A percentile compares a stretch with the other conserved stretches of the same genome.
Conservation (phyloP, 2,888 invertebrate species). For the Andrena dorsata region DNA sequence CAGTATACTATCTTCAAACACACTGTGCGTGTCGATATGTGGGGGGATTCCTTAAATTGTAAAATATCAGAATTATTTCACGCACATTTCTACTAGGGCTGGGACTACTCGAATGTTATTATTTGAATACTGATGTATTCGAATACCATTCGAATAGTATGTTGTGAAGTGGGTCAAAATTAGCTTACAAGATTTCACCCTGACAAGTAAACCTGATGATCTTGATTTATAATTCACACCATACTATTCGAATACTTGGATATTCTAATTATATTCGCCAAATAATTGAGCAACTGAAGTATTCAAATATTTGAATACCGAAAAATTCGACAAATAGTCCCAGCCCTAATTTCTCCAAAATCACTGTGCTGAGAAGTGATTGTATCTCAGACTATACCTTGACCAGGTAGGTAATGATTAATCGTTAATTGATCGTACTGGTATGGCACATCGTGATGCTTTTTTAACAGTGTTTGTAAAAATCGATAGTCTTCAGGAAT, state of each 20-base stretch:
- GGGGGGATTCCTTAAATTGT: slow-evolving; percentile 92
- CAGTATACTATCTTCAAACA: slow-evolving; percentile 95
- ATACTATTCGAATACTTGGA: no score
- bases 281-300: no score
- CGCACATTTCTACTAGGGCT: neutral
- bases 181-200: no score
- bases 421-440: slow-evolving; percentile 94
- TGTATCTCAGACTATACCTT: slow-evolving; percentile 86
- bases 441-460: slow-evolving; percentile 84
- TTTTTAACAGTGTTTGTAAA: slow-evolving; percentile 87
- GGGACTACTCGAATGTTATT: no score
- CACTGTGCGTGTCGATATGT: slow-evolving; percentile 98
- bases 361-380: neutral
- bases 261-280: no score
- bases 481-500: slow-evolving; percentile 91
- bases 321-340: no score
- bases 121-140: no score
- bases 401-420: slow-evolving; percentile 93
- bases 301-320: no score
- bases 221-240: no score
- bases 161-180: no score
- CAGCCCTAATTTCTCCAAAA: neutral
- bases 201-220: no score
- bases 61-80: slow-evolving; percentile 20
- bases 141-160: no score